Conservation (phyloP, 2,888 invertebrate genomes). For the Ophion obscuratus region DNA sequence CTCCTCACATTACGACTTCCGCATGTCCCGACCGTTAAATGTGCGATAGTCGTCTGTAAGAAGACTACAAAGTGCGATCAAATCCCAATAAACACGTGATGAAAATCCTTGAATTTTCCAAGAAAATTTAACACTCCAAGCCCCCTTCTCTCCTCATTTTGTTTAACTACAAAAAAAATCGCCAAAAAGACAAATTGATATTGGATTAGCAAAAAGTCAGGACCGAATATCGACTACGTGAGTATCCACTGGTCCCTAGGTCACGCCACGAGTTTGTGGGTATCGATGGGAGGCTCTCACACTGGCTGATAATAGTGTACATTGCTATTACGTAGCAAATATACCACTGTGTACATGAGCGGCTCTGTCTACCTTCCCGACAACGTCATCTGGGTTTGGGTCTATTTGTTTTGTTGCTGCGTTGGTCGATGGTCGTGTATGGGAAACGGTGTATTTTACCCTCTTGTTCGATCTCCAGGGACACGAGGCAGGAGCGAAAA, state of each 20-base stretch:
- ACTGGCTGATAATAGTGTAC: neutral
- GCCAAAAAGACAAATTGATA: neutral
- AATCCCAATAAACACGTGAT: neutral
- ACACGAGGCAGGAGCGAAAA: conserved; percentile 20
- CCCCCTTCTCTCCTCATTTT: neutral
- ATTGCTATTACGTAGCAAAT: conserved; percentile 14
- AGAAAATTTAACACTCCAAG: neutral
- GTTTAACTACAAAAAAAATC: neutral
- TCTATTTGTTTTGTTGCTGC: conserved; percentile 17
- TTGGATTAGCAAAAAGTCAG: neutral
- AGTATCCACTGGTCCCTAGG: neutral
- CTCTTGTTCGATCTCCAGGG: conserved; percentile 48
- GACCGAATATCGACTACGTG: neutral
- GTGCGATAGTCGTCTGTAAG: neutral
- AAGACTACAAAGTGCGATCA: neutral
- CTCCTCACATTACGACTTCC: neutral
- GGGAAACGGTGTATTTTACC: conserved; percentile 44
- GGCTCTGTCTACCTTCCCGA: conserved; percentile 4
- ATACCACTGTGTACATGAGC: neutral
- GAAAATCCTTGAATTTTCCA: neutral
- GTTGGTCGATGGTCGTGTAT: conserved; percentile 27
- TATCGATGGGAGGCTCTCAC: neutral
- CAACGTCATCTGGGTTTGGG: conserved; percentile 24
- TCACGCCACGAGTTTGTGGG: neutral
- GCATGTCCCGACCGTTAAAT: neutral